These are phyloP conservation scores for Gymnodraco acuticeps DNA, from an alignment of 2,797 vertebrate species.

Conservation along the genomic window DNA sequence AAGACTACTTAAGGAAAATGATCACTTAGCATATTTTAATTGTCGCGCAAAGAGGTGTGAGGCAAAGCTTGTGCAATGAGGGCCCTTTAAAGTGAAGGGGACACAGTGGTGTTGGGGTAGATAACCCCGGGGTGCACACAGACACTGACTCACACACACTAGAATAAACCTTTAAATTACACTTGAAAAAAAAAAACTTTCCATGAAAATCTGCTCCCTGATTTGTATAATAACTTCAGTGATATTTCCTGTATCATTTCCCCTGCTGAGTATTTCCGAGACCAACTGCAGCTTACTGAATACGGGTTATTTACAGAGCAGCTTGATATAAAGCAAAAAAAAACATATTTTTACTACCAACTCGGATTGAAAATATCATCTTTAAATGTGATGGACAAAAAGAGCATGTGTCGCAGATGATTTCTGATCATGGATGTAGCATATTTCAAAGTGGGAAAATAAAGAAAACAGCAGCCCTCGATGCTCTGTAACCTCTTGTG, in stretches of 20 bases:
- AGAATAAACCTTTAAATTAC: slow-evolving; percentile 23
- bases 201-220: not conserved
- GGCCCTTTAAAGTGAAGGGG: slow-evolving; percentile 81
- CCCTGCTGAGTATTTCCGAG: slow-evolving; percentile 5
- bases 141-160: not conserved
- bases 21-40: slow-evolving; percentile 99
- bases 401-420: slow-evolving; percentile 46
- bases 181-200: not conserved
- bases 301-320: slow-evolving; percentile 32
- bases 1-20: slow-evolving; percentile 99
- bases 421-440: slow-evolving; percentile 61
- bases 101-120: slow-evolving; percentile 62
- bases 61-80: slow-evolving; percentile 88
- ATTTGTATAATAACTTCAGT: slow-evolving; percentile 22
- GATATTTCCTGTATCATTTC: slow-evolving; percentile 5
- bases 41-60: slow-evolving; percentile 92
- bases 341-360: slow-evolving; percentile 2
- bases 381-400: slow-evolving; percentile 18
- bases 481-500: slow-evolving; percentile 80
- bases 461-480: slow-evolving; percentile 80
- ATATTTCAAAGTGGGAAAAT: slow-evolving; percentile 63
- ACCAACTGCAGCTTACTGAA: slow-evolving; percentile 21
- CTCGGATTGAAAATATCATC: slow-evolving; percentile 1
- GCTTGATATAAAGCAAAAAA: not conserved
- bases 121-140: slow-evolving; percentile 89